Conservation (phyloP, 30 jellyfish, hydroid and myxozoan species). For the Hydra vulgaris region DNA sequence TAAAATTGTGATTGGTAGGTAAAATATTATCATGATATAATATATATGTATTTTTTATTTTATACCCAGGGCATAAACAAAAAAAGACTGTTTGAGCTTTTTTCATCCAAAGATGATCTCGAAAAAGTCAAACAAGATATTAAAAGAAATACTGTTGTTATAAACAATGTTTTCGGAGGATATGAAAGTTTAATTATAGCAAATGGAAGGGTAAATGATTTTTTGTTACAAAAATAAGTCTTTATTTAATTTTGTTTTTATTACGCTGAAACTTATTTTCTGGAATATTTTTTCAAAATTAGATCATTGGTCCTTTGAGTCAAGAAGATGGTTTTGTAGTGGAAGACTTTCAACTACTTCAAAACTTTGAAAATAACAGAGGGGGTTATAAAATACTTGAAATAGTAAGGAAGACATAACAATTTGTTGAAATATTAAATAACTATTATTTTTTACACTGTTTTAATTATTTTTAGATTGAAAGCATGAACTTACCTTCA, state of each 20-base stretch:
- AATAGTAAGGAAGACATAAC: conserved; percentile 25
- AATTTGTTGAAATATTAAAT: too few relatives aligned
- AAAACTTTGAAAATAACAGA: conserved; percentile 44
- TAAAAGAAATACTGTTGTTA: conserved; percentile 5
- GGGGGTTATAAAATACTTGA: conserved; percentile 45
- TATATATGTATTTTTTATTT: too few relatives aligned
- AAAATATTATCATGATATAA: too few relatives aligned
- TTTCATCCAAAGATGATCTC: conserved; percentile 29
- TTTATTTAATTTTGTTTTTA: neutral
- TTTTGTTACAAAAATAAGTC: too few relatives aligned
- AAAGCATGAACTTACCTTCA: conserved; percentile 25
- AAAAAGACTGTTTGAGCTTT: conserved; percentile 46
- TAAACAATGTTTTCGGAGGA: conserved; percentile 1
- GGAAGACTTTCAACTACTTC: conserved; percentile 68
- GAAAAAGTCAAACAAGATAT: neutral
- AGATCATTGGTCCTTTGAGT: conserved; percentile 65
- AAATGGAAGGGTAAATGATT: conserved; percentile 46
- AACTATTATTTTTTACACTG: neutral
- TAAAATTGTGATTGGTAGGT: too few relatives aligned
- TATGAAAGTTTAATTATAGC: conserved; percentile 14
- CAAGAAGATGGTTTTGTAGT: conserved; percentile 36
- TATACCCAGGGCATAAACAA: conserved; percentile 56
- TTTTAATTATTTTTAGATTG: conserved; percentile 23
- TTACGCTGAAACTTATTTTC: neutral
- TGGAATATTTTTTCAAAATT: neutral